phyloP scores from a whole-genome alignment of 2,888 invertebrate genomes.

The Phyto melanocephala region DNA sequence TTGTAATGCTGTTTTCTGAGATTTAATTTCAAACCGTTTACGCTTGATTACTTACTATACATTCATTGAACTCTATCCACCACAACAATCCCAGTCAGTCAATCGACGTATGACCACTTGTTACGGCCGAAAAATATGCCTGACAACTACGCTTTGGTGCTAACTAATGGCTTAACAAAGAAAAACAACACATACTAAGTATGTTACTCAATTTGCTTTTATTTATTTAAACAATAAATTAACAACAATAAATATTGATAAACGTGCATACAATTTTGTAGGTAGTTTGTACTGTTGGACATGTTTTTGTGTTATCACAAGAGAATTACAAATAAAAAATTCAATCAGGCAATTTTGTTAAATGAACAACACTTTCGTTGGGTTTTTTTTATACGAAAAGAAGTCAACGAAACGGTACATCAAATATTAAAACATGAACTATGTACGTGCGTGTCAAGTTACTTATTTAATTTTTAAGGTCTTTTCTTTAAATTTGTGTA shows the following conservation, averaged over 20 bases:
- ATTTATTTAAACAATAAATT: not conserved
- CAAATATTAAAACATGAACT: no score
- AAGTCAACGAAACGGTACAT: no score
- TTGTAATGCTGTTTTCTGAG: not conserved
- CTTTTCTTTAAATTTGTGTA: no score
- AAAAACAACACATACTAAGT: not conserved
- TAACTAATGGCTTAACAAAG: not conserved
- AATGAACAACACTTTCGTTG: no score
- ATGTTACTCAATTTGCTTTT: conserved; percentile 29
- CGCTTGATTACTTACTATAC: not conserved
- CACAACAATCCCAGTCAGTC: not conserved
- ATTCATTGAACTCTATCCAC: conserved; percentile 41
- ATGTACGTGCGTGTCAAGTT: no score
- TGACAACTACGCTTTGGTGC: not conserved
- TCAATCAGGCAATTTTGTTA: no score
- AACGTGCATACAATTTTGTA: no score
- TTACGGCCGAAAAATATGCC: not conserved
- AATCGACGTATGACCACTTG: conserved; percentile 3
- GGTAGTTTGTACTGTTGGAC: no score
- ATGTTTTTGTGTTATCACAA: no score
- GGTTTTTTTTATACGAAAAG: no score
- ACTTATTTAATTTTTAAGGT: no score
- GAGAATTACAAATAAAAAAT: no score
- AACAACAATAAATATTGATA: not conserved
- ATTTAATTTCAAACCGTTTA: conserved; percentile 10